A percentile compares a stretch with the other conserved stretches of the same genome.
Evolutionary conservation across 53 echinoderm and acorn worm genomes (phyloP).

Genomic region (Echinarachnius parma): DNA sequence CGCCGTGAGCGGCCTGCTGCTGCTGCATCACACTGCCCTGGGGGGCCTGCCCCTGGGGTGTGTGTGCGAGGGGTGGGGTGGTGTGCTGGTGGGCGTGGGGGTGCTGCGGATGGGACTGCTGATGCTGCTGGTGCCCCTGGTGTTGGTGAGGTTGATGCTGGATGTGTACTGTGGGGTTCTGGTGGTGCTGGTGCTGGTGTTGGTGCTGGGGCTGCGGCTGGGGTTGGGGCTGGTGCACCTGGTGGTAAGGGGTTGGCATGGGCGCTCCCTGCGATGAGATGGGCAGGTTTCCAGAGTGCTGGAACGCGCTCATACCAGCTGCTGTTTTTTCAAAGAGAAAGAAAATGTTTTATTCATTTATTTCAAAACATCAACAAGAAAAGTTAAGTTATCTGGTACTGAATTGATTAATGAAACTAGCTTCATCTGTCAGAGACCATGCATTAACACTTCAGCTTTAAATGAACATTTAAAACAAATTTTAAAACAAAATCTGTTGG

Average conservation of each 20-base stretch:
- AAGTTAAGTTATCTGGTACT: no score
- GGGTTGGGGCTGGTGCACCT: slow-evolving; percentile 59
- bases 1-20: slow-evolving; percentile 54
- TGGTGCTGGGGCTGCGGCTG: slow-evolving; percentile 62
- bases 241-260: slow-evolving; percentile 47
- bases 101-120: slow-evolving; percentile 33
- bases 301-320: slow-evolving; percentile 39
- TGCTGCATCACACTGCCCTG: slow-evolving; percentile 54
- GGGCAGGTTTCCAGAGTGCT: slow-evolving; percentile 54
- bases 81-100: slow-evolving; percentile 56
- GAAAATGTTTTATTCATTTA: no score
- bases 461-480: no score
- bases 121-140: slow-evolving; percentile 54
- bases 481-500: no score
- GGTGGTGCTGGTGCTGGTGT: slow-evolving; percentile 54
- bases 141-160: slow-evolving; percentile 43
- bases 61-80: slow-evolving; percentile 59
- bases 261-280: slow-evolving; percentile 56
- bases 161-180: slow-evolving; percentile 32
- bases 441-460: no score
- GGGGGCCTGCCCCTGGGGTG: slow-evolving; percentile 36
- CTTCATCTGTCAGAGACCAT: no score
- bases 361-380: no score
- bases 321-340: neutral
- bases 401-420: no score